phyloP scores from a whole-genome alignment of 2,113 vertebrate genomes.

The Ceratotherium simum region DNA sequence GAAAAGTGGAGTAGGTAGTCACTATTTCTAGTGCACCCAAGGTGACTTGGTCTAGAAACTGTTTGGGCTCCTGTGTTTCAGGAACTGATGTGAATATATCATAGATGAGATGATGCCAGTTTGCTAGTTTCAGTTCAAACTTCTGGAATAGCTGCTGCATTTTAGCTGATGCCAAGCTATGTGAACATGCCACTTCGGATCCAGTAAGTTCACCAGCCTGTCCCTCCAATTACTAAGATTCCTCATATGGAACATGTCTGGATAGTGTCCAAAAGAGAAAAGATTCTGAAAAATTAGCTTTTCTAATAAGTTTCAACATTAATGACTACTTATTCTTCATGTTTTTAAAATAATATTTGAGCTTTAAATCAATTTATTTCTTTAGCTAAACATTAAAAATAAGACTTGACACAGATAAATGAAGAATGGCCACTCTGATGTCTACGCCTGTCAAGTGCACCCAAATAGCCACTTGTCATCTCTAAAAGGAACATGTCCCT shows the following conservation, averaged over 20 bases:
- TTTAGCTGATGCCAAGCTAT: not conserved
- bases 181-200: not conserved
- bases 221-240: constrained; percentile 16
- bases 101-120: not conserved
- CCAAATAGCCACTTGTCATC: not conserved
- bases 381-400: not conserved
- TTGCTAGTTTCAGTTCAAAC: constrained; percentile 20
- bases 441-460: not conserved
- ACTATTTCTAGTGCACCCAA: not conserved
- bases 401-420: not conserved
- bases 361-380: constrained; percentile 34
- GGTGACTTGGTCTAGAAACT: not conserved
- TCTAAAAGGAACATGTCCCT: not conserved
- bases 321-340: not conserved
- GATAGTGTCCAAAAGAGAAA: not conserved
- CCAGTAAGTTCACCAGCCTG: not conserved
- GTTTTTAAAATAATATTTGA: not conserved
- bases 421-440: not conserved
- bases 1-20: not conserved
- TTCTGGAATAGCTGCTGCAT: constrained; percentile 26
- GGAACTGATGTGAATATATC: not conserved
- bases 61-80: not conserved
- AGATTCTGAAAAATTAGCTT: not conserved
- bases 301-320: not conserved
- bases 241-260: constrained; percentile 28